Evolutionary conservation across 2,888 invertebrate species (phyloP), one percentile per base, ranked within the genome.

Genomic region (Pachymerium ferrugineum): DNA sequence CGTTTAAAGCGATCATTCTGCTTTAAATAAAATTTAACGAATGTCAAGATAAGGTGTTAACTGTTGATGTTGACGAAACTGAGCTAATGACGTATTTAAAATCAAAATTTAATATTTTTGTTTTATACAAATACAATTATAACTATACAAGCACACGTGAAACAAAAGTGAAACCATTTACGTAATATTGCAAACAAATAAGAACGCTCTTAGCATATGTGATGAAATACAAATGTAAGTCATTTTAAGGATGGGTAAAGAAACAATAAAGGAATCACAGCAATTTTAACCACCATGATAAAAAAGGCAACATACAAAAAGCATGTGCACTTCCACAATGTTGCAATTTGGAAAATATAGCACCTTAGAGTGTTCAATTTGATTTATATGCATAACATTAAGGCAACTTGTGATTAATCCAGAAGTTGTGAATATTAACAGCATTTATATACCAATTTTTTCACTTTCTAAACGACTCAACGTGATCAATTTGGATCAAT

Each of bases 391-490:
- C 25, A 28, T 62, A 62, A 62, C 62, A 6, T 62, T 62, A 62
- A 62, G 62, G 62, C 62, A 62, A 62, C 62, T 28, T 62, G 62
- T 62, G 62, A 62, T 62, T 62, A 62, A 12, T 62, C 28, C 62
- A 10, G 25, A 22, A 54, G 19, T 22, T 22, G 10, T 54, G 6
- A 10, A 47, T 19, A 6, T 19, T 47, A 47, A 22, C 4, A 22
- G 6, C 25, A 14, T 47, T 16, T 47, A 62, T 28, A 62, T 62
- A 25, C 28, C 62, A 62, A 62, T 62, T 62, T 25, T 28, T 22
- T 16, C 16, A 16, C 28, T 62, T 62, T 28, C 62, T n/a, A n/a
- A 62, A 62, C 38, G 16, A 62, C 47, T 19, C 62, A 62, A 62
- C 62, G n/a, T 62, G 62, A 62, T 62, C 28, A 62, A 62, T 16